phyloP scores from a whole-genome alignment of 1,140 invertebrate genomes.

The Drosophila dunni region DNA sequence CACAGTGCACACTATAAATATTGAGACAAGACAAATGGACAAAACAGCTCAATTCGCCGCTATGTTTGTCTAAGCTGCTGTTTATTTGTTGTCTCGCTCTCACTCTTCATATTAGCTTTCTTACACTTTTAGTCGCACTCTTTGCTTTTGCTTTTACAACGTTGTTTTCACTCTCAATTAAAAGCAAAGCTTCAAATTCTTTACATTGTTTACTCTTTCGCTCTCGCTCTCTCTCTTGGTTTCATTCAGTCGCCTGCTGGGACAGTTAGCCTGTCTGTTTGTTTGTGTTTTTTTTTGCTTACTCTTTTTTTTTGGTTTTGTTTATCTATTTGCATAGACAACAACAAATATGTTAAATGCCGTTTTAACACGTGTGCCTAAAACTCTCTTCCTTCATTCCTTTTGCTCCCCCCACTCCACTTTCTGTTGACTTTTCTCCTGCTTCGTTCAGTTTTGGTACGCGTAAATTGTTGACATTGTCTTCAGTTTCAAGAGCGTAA shows the following conservation, averaged over 20 bases:
- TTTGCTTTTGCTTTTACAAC: slow-evolving; percentile 16
- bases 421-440: slow-evolving; percentile 67
- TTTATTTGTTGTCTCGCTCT: slow-evolving; percentile 30
- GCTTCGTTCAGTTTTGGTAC: slow-evolving; percentile 37
- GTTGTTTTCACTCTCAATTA: slow-evolving; percentile 61
- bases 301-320: slow-evolving; percentile 43
- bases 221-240: slow-evolving; percentile 11
- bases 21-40: slow-evolving; percentile 36
- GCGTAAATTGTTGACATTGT: slow-evolving; percentile 62
- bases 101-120: not conserved
- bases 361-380: slow-evolving; percentile 65
- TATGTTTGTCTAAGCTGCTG: slow-evolving; percentile 51
- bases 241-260: not conserved
- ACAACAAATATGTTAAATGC: slow-evolving; percentile 69
- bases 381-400: slow-evolving; percentile 8
- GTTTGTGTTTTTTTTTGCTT: not conserved
- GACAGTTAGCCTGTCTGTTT: slow-evolving; percentile 12
- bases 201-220: slow-evolving; percentile 18
- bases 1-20: slow-evolving; percentile 50
- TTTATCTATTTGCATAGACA: slow-evolving; percentile 74
- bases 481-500: slow-evolving; percentile 29
- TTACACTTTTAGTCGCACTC: no score
- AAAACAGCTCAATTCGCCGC: slow-evolving; percentile 33
- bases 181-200: slow-evolving; percentile 38
- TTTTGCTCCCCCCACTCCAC: slow-evolving; percentile 17